Evolutionary conservation across 1,140 invertebrate species (phyloP), one percentile per base, ranked within the genome.

Genomic region (Zelostemma sp.): DNA sequence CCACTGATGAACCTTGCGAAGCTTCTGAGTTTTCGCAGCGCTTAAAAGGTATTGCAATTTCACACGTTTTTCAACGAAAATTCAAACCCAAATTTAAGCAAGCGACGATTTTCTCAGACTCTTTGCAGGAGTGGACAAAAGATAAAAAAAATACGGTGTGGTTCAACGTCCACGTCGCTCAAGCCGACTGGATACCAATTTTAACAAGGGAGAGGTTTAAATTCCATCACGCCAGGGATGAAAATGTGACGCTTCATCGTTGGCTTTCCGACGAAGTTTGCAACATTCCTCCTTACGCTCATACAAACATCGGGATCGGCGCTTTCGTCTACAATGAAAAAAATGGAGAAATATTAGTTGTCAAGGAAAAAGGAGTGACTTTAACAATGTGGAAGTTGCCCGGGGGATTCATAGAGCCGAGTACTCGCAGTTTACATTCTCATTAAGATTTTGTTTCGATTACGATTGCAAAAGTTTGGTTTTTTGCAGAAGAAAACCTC

Each of bases 291-390:
- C 88, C 89, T 31, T 94, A 92, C 81, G 91, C 93, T 3, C 94
- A 96, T 78, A 96, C 94, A 19, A 92, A 93, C 82, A 76, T 97
- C 40, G 95, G 95, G 51, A 92, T 95, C n/a, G 95, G 93, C 28
- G 95, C 92, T 0, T 88, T 97, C 73, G 93, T 97, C 4, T 87
- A 95, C 11, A 94, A 96, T 76, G 88, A 91, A 1, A 81, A 88
- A 4, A 82, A 78, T 0, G 85, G 90, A 31, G 88, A 96, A 81
- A 79, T 97, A 17, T 85, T 97, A 25, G 93, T 94, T 0, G 89
- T 97, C 11, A 89, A 90, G 62, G 95, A 97, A 77, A 91, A 90
- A 78, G 6, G 56, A 54, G 11, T 43, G 2, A 28, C 25, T 28
- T 55, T 47, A 19, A 40, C 82, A 75, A 86, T 89, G 72, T 97